Conservation (phyloP, 2,113 vertebrate genomes). For the Hemiprocne comata region DNA sequence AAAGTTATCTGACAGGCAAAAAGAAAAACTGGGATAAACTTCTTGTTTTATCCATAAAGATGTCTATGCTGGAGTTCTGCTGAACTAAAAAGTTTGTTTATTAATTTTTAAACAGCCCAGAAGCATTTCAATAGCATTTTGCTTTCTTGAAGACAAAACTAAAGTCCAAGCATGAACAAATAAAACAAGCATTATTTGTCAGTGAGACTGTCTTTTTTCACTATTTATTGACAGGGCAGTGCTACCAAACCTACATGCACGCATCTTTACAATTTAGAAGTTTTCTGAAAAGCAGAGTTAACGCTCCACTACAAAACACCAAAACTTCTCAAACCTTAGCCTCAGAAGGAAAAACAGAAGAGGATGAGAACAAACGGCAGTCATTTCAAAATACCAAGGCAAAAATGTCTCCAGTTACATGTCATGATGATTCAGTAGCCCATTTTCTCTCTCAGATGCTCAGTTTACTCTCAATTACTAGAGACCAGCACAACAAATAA, state of each 20-base stretch:
- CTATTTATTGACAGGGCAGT: neutral
- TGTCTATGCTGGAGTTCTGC: neutral
- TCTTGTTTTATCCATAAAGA: neutral
- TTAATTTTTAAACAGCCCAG: neutral
- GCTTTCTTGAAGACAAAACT: neutral
- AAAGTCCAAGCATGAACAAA: neutral
- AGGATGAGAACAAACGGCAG: neutral
- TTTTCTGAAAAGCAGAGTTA: neutral
- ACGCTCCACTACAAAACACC: neutral
- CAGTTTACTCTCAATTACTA: neutral
- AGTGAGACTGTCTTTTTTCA: neutral
- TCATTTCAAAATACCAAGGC: neutral
- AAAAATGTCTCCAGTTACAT: neutral
- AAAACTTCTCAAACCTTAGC: neutral
- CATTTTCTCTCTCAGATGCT: neutral
- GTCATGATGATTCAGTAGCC: neutral
- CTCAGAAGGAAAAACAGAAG: neutral
- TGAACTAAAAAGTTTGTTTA: neutral
- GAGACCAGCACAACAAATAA: neutral
- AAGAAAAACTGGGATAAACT: neutral
- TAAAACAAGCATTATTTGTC: neutral
- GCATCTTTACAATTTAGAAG: neutral
- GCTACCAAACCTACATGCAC: neutral
- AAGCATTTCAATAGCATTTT: neutral
- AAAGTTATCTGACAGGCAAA: neutral